Conservation (phyloP, 2,888 invertebrate genomes). For the Saturnia japonica region DNA sequence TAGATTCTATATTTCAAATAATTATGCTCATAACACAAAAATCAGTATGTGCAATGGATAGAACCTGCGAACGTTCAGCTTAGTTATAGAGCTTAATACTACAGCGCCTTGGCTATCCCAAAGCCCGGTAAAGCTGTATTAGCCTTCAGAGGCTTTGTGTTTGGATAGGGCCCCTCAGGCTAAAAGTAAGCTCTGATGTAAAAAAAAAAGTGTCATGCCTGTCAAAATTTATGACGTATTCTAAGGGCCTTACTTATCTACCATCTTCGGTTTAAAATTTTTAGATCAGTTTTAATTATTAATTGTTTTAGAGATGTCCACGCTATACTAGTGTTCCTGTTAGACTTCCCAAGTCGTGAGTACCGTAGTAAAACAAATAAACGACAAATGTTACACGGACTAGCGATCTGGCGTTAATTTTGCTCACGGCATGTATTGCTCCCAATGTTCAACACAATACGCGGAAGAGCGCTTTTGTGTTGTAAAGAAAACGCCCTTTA, state of each 20-base stretch:
- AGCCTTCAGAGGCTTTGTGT: no score
- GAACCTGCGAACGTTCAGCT: no score
- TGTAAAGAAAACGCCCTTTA: slow-evolving; percentile 16
- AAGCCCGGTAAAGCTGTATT: no score
- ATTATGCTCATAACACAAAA: no score
- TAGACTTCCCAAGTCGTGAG: slow-evolving; percentile 63
- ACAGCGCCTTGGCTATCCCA: no score
- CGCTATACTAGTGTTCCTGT: slow-evolving; percentile 23
- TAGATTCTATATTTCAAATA: no score
- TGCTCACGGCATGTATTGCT: slow-evolving; percentile 57
- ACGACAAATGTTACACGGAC: slow-evolving; percentile 49
- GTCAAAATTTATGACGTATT: no score
- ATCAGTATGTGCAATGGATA: no score
- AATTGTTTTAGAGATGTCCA: neutral
- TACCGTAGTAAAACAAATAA: slow-evolving; percentile 52
- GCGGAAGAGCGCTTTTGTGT: slow-evolving; percentile 54
- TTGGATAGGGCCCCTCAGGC: no score
- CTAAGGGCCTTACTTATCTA: neutral
- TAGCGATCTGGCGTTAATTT: slow-evolving; percentile 52
- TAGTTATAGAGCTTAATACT: no score
- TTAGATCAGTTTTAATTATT: neutral
- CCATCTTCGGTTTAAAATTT: neutral
- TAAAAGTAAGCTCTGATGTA: no score
- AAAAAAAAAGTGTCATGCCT: no score
- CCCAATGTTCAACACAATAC: slow-evolving; percentile 53